phyloP scores from a whole-genome alignment of 2,113 vertebrate genomes.

The Stegastes partitus region DNA sequence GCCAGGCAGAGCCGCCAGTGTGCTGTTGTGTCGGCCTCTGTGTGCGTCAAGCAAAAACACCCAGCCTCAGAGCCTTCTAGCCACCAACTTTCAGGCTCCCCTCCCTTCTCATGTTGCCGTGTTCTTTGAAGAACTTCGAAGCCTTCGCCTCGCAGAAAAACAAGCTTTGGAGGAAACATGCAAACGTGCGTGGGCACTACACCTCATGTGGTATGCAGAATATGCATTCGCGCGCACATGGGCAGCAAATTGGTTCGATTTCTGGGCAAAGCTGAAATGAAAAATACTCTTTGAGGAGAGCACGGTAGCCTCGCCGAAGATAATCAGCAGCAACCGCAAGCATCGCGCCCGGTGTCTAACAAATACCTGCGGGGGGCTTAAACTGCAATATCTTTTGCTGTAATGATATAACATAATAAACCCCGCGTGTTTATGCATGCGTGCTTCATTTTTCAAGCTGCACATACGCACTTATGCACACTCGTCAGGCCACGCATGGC shows the following conservation, averaged over 20 bases:
- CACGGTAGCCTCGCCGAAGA: conserved; percentile 28
- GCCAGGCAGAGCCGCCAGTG: conserved; percentile 22
- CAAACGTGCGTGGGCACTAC: conserved; percentile 41
- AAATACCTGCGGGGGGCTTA: conserved; percentile 43
- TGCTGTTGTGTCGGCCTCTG: conserved; percentile 24
- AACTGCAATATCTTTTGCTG: conserved; percentile 47
- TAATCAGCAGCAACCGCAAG: conserved; percentile 34
- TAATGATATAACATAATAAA: conserved; percentile 34
- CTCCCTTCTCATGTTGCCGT: conserved; percentile 34
- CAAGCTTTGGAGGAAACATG: conserved; percentile 38
- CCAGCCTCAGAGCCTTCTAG: conserved; percentile 30
- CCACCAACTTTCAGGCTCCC: conserved; percentile 29
- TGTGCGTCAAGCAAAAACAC: conserved; percentile 34
- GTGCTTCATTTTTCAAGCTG: too few relatives aligned
- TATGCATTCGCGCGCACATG: neutral
- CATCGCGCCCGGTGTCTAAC: conserved; percentile 1
- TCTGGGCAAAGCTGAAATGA: conserved; percentile 21
- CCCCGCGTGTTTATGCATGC: conserved; percentile 3
- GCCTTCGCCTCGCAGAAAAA: conserved; percentile 32
- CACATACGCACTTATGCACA: conserved; percentile 22
- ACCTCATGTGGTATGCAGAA: neutral
- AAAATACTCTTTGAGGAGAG: conserved; percentile 23
- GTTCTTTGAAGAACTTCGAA: conserved; percentile 49
- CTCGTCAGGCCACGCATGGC: conserved; percentile 40
- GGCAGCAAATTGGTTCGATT: conserved; percentile 29